Evolutionary conservation across 2,113 vertebrate species (phyloP).

Genomic region (Coryphaenoides rupestris): DNA sequence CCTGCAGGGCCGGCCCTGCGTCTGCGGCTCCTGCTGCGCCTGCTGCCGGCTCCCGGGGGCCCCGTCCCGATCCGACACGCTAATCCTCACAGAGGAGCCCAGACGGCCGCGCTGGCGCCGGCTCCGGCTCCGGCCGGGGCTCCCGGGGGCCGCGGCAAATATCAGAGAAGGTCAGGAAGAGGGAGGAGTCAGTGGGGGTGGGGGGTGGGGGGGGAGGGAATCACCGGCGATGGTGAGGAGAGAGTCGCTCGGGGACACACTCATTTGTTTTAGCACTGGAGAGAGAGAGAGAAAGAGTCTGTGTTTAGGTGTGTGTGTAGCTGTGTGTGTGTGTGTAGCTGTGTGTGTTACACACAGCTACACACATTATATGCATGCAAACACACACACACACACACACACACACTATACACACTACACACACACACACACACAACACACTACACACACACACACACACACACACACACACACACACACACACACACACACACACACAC

Average conservation of each 20-base stretch:
- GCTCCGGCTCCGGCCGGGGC: slow-evolving; percentile 50
- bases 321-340: background rate
- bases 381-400: too few species aligned
- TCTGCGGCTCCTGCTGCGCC: too few species aligned
- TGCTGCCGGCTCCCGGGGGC: too few species aligned
- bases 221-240: background rate
- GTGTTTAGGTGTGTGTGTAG: background rate
- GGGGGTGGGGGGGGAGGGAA: slow-evolving; percentile 21
- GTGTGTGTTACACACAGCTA: too few species aligned
- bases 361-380: background rate
- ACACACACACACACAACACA: too few species aligned
- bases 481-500: too few species aligned
- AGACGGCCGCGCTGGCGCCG: slow-evolving; percentile 46
- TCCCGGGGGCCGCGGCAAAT: slow-evolving; percentile 75
- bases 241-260: too few species aligned
- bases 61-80: slow-evolving; percentile 33
- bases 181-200: slow-evolving; percentile 34
- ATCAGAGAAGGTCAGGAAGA: slow-evolving; percentile 75
- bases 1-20: too few species aligned
- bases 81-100: slow-evolving; percentile 48
- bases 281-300: background rate
- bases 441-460: too few species aligned
- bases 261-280: background rate
- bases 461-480: too few species aligned
- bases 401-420: too few species aligned